phyloP scores from a whole-genome alignment of 2,113 vertebrate species.

The Lophius piscatorius region DNA sequence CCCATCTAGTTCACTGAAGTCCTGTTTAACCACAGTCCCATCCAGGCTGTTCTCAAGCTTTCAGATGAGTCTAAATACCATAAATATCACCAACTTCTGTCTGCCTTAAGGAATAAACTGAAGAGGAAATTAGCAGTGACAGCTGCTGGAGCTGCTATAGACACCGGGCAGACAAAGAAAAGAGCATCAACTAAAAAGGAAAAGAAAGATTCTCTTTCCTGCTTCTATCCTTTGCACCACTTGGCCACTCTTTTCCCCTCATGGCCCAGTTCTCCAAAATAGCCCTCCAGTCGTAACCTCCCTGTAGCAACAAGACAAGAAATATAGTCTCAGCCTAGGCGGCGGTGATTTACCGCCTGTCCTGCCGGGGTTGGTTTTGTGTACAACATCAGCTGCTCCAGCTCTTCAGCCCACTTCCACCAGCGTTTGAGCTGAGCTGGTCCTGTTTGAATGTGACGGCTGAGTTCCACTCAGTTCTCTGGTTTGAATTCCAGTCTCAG shows the following conservation, averaged over 20 bases:
- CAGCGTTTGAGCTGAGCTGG: conserved; percentile 22
- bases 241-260: background rate
- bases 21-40: too few species aligned
- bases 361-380: conserved; percentile 27
- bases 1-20: too few species aligned
- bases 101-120: too few species aligned
- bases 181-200: too few species aligned
- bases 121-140: too few species aligned
- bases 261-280: conserved; percentile 54
- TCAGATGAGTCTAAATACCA: too few species aligned
- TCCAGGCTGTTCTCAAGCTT: too few species aligned
- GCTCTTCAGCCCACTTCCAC: conserved; percentile 48
- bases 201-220: too few species aligned
- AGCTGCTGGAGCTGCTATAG: too few species aligned
- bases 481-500: conserved; percentile 18
- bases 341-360: conserved; percentile 44
- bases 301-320: conserved; percentile 35
- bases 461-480: conserved; percentile 26
- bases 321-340: conserved; percentile 19
- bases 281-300: conserved; percentile 39
- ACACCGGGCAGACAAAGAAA: too few species aligned
- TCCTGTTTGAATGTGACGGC: conserved; percentile 26
- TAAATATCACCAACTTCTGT: too few species aligned
- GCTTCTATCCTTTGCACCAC: background rate
- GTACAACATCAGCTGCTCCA: conserved; percentile 49